phyloP scores from a whole-genome alignment of 2,797 vertebrate species.

The Diglossa cyanea region DNA sequence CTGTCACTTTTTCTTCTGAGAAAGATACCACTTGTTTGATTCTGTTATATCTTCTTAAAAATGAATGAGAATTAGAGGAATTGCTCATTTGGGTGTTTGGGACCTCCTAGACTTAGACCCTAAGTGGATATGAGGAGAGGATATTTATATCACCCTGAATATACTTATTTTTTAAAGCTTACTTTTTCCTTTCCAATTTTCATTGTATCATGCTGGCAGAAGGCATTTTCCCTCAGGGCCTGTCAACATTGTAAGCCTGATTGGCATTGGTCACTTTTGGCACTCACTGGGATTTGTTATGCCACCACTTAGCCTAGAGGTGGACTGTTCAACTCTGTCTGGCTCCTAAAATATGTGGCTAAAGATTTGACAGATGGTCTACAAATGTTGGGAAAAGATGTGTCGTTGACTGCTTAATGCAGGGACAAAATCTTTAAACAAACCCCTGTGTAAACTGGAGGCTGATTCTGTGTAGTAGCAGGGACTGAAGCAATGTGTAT shows the following conservation, averaged over 20 bases:
- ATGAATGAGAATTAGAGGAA: background rate
- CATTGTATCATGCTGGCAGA: background rate
- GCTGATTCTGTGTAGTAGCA: background rate
- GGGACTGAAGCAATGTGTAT: background rate
- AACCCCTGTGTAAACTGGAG: background rate
- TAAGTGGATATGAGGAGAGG: accelerated
- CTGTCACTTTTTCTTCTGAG: background rate
- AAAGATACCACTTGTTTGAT: background rate
- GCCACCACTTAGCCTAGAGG: background rate
- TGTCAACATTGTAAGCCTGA: background rate
- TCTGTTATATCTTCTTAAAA: background rate
- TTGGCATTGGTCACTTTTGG: background rate
- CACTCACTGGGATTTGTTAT: background rate
- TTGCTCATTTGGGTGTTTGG: background rate
- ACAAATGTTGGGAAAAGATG: background rate
- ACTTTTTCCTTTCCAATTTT: background rate
- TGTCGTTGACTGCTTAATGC: background rate
- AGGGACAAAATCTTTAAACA: background rate
- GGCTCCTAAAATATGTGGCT: background rate
- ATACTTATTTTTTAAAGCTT: background rate
- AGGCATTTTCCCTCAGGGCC: background rate
- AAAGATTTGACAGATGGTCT: background rate
- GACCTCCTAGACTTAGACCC: background rate
- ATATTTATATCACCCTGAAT: background rate
- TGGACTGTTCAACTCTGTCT: background rate